Base-by-base conservation (phyloP, 2,888 invertebrate genomes). In the Pteria penguin region DNA sequence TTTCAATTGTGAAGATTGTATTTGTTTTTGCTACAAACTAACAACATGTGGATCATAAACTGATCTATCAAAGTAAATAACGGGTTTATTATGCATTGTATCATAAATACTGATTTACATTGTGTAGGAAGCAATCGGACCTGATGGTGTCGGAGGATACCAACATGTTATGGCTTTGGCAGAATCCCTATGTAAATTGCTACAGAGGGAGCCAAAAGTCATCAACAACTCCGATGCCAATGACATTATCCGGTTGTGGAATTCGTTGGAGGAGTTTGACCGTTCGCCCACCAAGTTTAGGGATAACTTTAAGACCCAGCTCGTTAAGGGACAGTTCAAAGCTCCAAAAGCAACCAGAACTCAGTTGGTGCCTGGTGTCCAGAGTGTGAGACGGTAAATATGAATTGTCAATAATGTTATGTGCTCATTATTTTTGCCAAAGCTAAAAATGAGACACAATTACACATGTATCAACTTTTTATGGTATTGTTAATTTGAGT, bases 311-410 rank as follows among this genome's bases (percentile, higher is more conserved):
- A 63, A 57, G 26, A n/a, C 22, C 4, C 63, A 72, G 27, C 65
- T 72, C 32, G 65, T 65, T 8, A 72, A 72, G 54, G 72, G 72
- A 14, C 29, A 65, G 8, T 72, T 65, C 27, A 72, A 72, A 33
- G 65, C 45, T 22, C 72, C 72, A 26, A 72, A 65, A 18, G 14
- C n/a, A 14, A 33, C 65, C 1, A 18, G 72, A 33, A 65, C 36
- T 32, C 18, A 72, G 2, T 18, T 65, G 29, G 3, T 72, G 14
- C 72, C 72, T 8, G 72, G 72, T 3, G 72, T 72, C 11, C 72
- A 70, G 45, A 70, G 65, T 65, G 72, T 72, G 22, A 72, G 36
- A 27, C 24, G 72, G 72, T 65, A 72, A n/a, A n/a, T n/a, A n/a
- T n/a, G n/a, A n/a, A n/a, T n/a, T n/a, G n/a, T n/a, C n/a, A n/a